These are phyloP conservation scores for Drosophila aff. DNA, from an alignment of 1,140 invertebrate genomes.

Conservation along the genomic window DNA sequence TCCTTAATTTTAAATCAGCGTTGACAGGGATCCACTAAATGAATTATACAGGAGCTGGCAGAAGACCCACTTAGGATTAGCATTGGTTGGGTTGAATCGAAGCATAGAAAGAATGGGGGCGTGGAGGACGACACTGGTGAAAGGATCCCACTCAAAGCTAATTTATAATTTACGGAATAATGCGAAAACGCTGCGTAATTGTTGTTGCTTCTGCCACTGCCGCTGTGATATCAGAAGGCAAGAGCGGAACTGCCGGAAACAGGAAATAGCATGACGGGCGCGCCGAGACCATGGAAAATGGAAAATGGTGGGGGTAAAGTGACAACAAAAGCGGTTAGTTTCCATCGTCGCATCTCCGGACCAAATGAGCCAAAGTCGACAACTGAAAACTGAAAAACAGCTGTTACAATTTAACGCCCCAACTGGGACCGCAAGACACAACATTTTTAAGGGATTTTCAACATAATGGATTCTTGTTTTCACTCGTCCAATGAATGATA, in stretches of 20 bases:
- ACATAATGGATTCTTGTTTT: constrained; percentile 37
- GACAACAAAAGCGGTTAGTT: constrained; percentile 66
- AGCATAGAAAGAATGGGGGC: background rate
- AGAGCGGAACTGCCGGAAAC: constrained; percentile 57
- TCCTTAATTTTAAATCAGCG: constrained; percentile 43
- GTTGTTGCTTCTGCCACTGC: constrained; percentile 33
- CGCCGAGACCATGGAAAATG: constrained; percentile 2
- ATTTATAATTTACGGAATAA: constrained; percentile 65
- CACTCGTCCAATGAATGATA: constrained; percentile 8
- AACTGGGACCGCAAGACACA: constrained; percentile 43
- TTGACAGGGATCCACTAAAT: constrained; percentile 39
- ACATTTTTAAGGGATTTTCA: constrained; percentile 17
- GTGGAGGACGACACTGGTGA: background rate
- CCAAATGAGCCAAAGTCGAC: constrained; percentile 53
- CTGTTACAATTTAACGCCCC: constrained; percentile 69
- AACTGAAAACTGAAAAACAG: constrained; percentile 46
- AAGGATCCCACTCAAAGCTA: constrained; percentile 38
- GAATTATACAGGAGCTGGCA: constrained; percentile 38
- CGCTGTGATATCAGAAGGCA: constrained; percentile 44
- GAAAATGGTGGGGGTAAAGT: constrained; percentile 24
- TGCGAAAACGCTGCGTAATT: constrained; percentile 53
- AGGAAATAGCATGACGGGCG: constrained; percentile 50
- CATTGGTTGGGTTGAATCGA: constrained; percentile 33
- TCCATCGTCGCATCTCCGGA: constrained; percentile 40
- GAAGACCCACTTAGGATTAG: constrained; percentile 51